phyloP scores from a whole-genome alignment of 2,797 vertebrate genomes.

The Benthosema pterotum region DNA sequence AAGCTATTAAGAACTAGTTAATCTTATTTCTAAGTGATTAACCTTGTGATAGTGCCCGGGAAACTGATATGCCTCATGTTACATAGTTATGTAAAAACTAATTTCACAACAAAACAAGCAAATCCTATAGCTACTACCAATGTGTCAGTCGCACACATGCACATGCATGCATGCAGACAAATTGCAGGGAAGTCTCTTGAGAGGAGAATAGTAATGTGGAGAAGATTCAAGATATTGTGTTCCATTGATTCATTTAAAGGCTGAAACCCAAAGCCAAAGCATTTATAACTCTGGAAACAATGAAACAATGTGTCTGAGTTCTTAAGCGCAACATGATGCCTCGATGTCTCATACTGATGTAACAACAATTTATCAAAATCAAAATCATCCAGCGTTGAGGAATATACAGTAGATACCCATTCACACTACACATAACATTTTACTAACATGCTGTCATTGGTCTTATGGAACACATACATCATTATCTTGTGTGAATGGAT shows the following conservation, averaged over 20 bases:
- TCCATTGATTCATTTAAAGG: constrained; percentile 31
- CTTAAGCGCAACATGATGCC: constrained; percentile 33
- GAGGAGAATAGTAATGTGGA: constrained; percentile 21
- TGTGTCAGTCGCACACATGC: constrained; percentile 3
- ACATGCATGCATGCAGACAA: constrained; percentile 24
- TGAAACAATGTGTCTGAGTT: constrained; percentile 8
- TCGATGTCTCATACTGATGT: not conserved
- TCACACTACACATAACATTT: constrained; percentile 9
- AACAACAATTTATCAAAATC: too few relatives aligned
- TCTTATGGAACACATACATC: constrained; percentile 11
- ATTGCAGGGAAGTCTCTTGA: constrained; percentile 31
- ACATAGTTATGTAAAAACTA: constrained; percentile 42
- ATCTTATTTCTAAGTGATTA: constrained; percentile 44
- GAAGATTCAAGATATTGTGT: constrained; percentile 6
- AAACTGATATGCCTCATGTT: constrained; percentile 38
- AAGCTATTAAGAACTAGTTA: constrained; percentile 13
- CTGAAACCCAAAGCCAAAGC: constrained; percentile 26
- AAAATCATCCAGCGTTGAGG: too few relatives aligned
- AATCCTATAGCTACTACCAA: constrained; percentile 6
- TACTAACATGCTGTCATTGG: constrained; percentile 10
- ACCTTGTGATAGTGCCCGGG: constrained; percentile 25
- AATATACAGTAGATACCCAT: too few relatives aligned
- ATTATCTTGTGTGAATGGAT: not conserved
- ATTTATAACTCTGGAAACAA: constrained; percentile 18
- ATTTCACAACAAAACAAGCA: constrained; percentile 37